Evolutionary conservation across 1,140 invertebrate species (phyloP), one percentile per base, ranked within the genome.

Genomic region (Ephestia elutella): DNA sequence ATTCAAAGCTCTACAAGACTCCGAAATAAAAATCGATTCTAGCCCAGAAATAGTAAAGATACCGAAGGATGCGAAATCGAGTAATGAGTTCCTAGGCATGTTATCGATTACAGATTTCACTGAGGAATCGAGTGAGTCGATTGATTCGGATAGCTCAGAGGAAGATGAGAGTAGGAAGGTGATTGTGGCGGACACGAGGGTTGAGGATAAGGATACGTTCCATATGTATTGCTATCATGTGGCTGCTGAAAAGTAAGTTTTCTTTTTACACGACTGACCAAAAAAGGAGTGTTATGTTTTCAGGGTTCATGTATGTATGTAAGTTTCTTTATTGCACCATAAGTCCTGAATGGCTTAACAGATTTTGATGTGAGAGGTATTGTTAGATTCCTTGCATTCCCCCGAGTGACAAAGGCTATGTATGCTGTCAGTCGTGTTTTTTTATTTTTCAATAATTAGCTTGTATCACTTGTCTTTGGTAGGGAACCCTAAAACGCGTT

Each of bases 201-300:
- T 64, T 2, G 11, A 21, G 5, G 65, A 60, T 28, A 61, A 64
- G 19, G 59, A 69, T 44, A 56, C 60, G 0, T 51, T 38, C 7
- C 59, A 69, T 59, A 58, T 82, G 54, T 59, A 77, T 20, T 44
- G 35, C 20, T 85, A 83, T 54, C 79, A 86, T 54, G 59, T 58
- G 2, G 73, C 63, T 5, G 80, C 74, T 51, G 76, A 82, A 32
- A 84, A 70, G 83, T 85, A 44, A 78, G 80, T 74, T 53, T 53
- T 50, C 20, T 10, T 50, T 1, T n/a, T 50, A 11, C 9, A 20
- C 21, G 2, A 3, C 21, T 25, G n/a, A n/a, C n/a, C n/a, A n/a
- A n/a, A n/a, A n/a, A n/a, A n/a, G n/a, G n/a, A n/a, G n/a, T n/a
- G n/a, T 25, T 3, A 25, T 25, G 21, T 25, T 25, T 25, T 25